These are phyloP conservation scores for Anarrhichthys ocellatus DNA, from an alignment of 2,113 vertebrate species.

Conservation along the genomic window DNA sequence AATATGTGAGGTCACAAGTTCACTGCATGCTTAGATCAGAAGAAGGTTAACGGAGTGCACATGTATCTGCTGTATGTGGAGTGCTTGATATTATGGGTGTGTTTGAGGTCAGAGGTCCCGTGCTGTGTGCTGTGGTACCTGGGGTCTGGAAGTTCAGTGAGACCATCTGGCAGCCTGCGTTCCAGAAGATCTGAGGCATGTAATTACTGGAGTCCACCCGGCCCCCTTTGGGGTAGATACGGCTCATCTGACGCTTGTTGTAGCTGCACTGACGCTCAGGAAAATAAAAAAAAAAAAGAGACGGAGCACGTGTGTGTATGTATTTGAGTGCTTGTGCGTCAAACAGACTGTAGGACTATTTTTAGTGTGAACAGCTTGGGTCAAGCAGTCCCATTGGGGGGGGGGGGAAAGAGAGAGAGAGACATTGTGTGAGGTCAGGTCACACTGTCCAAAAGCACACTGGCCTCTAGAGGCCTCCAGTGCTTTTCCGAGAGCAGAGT, in stretches of 20 bases:
- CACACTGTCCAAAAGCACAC: constrained; percentile 48
- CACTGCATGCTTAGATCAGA: constrained; percentile 84
- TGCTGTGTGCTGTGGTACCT: constrained; percentile 86
- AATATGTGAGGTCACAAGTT: constrained; percentile 17
- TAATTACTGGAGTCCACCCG: constrained; percentile 99
- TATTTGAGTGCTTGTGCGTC: not conserved
- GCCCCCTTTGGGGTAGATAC: constrained; percentile 99
- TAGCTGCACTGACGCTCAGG: constrained; percentile 92
- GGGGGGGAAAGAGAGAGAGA: constrained; percentile 19
- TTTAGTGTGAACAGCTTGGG: constrained; percentile 79
- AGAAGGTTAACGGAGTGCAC: constrained; percentile 90
- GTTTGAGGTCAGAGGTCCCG: constrained; percentile 56
- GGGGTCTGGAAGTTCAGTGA: constrained; percentile 99
- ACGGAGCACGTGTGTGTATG: not conserved
- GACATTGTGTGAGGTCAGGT: constrained; percentile 32
- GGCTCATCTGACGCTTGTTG: constrained; percentile 99
- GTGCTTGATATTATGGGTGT: not conserved
- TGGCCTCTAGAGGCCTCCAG: constrained; percentile 37
- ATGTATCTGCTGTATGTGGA: constrained; percentile 5
- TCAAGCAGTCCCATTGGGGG: constrained; percentile 61
- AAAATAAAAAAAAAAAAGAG: constrained; percentile 56
- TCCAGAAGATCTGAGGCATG: constrained; percentile 99
- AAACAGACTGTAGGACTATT: constrained; percentile 70
- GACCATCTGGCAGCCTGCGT: constrained; percentile 99
- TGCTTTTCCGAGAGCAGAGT: constrained; percentile 38